A percentile compares a stretch with the other conserved stretches of the same genome.
phyloP scores from a whole-genome alignment of 2,797 vertebrate species.

The Decapterus maruadsi region DNA sequence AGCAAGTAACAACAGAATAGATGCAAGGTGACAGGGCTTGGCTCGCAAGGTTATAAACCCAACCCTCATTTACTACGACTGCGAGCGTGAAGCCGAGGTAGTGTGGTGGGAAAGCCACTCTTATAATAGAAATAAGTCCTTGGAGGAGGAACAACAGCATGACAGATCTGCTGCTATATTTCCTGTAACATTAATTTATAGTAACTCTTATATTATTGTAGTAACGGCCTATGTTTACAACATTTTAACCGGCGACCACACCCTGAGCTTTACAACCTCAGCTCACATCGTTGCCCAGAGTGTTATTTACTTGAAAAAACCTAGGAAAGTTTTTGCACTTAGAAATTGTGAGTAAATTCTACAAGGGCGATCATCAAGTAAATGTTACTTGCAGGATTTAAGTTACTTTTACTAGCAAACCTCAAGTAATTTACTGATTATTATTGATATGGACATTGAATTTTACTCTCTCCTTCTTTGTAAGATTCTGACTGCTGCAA shows the following conservation, averaged over 20 bases:
- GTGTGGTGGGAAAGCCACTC: constrained; percentile 4
- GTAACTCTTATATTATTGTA: neutral
- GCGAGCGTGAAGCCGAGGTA: constrained; percentile 1
- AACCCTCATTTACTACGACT: neutral
- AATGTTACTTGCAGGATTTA: too few species aligned
- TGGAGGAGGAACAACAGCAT: neutral
- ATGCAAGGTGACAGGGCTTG: constrained; percentile 19
- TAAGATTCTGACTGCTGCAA: too few species aligned
- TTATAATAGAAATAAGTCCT: constrained; percentile 17
- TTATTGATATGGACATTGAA: too few species aligned
- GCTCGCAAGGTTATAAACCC: constrained; percentile 23
- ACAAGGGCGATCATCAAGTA: too few species aligned
- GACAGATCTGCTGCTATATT: neutral
- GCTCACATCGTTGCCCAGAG: neutral
- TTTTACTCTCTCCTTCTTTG: too few species aligned
- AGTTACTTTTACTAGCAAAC: too few species aligned
- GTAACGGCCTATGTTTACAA: neutral
- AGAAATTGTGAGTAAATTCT: too few species aligned
- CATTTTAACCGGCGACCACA: neutral
- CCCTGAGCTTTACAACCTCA: neutral
- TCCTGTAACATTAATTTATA: neutral
- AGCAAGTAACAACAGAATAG: constrained; percentile 35
- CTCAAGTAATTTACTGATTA: too few species aligned
- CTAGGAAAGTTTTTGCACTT: too few species aligned
- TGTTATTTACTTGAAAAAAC: too few species aligned